phyloP scores from a whole-genome alignment of 2,888 invertebrate genomes.

The Sipha maydis region DNA sequence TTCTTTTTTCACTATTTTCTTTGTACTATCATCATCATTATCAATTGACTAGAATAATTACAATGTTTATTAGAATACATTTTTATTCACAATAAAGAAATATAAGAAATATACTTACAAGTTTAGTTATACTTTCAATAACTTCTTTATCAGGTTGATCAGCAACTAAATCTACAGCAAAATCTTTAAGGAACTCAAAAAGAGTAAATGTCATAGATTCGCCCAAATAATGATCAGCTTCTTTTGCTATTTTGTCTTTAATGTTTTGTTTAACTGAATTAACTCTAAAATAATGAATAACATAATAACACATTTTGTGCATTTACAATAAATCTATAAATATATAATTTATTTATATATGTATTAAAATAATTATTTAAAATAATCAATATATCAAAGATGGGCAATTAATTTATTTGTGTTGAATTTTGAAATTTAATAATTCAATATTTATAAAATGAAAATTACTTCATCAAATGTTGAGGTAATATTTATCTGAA shows the following conservation, averaged over 20 bases:
- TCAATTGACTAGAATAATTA: conserved; percentile 65
- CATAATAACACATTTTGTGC: neutral
- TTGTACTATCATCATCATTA: conserved; percentile 69
- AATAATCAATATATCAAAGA: too few relatives aligned
- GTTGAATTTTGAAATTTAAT: too few relatives aligned
- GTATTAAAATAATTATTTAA: too few relatives aligned
- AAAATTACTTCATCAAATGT: too few relatives aligned
- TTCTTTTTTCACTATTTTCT: conserved; percentile 76
- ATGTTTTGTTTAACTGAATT: conserved; percentile 77
- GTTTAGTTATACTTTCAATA: conserved; percentile 62
- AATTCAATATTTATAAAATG: too few relatives aligned
- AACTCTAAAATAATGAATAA: conserved; percentile 40
- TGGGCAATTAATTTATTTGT: too few relatives aligned
- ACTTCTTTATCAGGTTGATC: conserved; percentile 75
- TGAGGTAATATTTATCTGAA: too few relatives aligned
- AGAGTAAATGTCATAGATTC: conserved; percentile 95
- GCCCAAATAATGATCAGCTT: conserved; percentile 85
- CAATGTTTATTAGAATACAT: neutral
- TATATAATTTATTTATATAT: too few relatives aligned
- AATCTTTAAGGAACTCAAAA: conserved; percentile 91
- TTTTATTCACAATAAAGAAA: neutral
- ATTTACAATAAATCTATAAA: too few relatives aligned
- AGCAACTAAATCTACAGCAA: conserved; percentile 72
- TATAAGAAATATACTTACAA: conserved; percentile 26
- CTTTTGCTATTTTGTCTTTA: conserved; percentile 67